phyloP scores from a whole-genome alignment of 2,113 vertebrate genomes.

The Engraulis encrasicolus region DNA sequence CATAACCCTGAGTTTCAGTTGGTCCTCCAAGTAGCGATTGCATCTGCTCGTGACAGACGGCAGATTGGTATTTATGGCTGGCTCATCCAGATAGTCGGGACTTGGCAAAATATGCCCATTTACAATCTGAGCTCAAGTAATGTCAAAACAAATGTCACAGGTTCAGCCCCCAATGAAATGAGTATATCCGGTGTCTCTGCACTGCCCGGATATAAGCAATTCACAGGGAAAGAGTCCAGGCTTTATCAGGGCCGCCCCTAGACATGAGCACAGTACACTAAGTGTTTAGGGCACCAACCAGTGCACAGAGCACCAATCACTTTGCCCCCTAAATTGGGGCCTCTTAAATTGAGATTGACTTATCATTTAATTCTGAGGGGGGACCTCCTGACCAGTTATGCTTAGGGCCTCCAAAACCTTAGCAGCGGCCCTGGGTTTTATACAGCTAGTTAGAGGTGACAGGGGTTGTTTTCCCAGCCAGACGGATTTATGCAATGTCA shows the following conservation, averaged over 20 bases:
- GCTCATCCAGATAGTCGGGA: not conserved
- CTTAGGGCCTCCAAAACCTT: too few species aligned
- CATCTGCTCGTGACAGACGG: not conserved
- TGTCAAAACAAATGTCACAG: conserved; percentile 21
- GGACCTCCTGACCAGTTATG: too few species aligned
- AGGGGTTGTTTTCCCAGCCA: not conserved
- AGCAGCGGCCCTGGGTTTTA: too few species aligned
- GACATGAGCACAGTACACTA: too few species aligned
- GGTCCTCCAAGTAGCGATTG: not conserved
- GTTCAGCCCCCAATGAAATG: conserved; percentile 10
- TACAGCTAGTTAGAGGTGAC: not conserved
- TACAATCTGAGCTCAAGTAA: conserved; percentile 1
- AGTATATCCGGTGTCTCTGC: not conserved
- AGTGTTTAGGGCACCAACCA: too few species aligned
- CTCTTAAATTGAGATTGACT: too few species aligned
- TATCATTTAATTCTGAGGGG: too few species aligned
- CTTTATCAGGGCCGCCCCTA: too few species aligned
- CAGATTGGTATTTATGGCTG: not conserved
- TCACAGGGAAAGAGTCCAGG: not conserved
- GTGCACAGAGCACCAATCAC: too few species aligned
- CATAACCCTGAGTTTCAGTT: not conserved
- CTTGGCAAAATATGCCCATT: conserved; percentile 13
- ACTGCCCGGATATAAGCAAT: not conserved
- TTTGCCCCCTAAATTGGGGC: too few species aligned
- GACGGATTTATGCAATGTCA: not conserved